A percentile compares a stretch with the other conserved stretches of the same genome.
Conservation (phyloP, 2,797 vertebrate genomes). For the Cuniculus paca region DNA sequence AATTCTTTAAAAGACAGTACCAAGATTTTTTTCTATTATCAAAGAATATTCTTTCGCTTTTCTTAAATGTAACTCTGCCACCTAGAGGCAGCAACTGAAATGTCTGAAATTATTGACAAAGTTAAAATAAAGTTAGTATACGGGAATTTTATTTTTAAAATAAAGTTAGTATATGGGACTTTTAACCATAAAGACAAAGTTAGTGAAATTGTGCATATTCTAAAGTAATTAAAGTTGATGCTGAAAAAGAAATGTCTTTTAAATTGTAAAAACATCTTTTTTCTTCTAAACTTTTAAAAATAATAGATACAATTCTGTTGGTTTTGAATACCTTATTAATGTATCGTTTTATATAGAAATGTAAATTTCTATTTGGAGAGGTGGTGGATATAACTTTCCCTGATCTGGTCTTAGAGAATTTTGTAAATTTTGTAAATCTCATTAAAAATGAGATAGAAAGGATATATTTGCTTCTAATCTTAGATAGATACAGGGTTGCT, state of each 20-base stretch:
- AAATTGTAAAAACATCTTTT: neutral
- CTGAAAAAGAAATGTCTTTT: neutral
- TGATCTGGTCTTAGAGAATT: constrained; percentile 5
- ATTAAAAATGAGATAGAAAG: neutral
- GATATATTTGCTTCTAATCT: neutral
- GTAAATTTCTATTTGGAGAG: neutral
- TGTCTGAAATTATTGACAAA: constrained; percentile 35
- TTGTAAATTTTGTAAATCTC: too few relatives aligned
- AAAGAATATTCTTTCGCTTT: constrained; percentile 72
- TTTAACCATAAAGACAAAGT: constrained; percentile 37
- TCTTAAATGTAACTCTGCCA: constrained; percentile 83
- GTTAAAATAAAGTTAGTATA: neutral
- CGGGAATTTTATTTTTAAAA: constrained; percentile 9
- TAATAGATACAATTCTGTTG: neutral
- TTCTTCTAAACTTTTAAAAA: constrained; percentile 1
- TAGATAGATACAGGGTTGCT: neutral
- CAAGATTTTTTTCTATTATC: constrained; percentile 59
- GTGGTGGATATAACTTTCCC: neutral
- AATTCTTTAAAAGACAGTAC: constrained; percentile 68
- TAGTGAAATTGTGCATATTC: neutral
- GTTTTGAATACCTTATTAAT: neutral
- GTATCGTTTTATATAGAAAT: neutral
- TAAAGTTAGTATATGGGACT: neutral
- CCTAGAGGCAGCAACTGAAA: constrained; percentile 81
- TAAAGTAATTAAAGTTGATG: neutral